Evolutionary conservation across 1,140 invertebrate genomes (phyloP), one percentile per base, ranked within the genome.

Genomic region (Antheraea mylitta): DNA sequence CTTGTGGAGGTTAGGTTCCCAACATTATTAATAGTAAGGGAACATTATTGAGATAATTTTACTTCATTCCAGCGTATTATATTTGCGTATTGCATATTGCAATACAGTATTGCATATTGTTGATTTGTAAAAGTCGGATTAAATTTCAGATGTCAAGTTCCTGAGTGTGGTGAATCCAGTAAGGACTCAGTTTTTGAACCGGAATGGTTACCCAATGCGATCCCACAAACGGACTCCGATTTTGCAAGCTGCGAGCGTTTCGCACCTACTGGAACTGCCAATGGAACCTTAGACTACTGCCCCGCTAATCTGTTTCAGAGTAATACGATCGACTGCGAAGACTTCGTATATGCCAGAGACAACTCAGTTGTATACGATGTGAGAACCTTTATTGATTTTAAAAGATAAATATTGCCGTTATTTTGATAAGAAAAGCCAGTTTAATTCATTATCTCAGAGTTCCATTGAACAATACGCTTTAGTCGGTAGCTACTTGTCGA

Each of bases 331-430:
- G 58, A 65, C 0, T 91, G 90, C 61, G 86, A 92, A 5, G 75
- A 64, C 8, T 91, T 75, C 37, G 83, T 92, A 0, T 91, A 90
- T 38, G 83, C 76, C 5, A 79, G 81, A 48, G 79, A 84, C 7
- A 82, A 91, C 22, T 86, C 90, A 2, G 83, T 87, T 8, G 89
- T 91, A 0, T 90, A 89, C 70, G 91, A 92, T 48, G 91, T 92
- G 61, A 80, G 58, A 59, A 59, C 16, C 37, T 38, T 38, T 38
- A 9, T 9, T 38, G n/a, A n/a, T n/a, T n/a, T n/a, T n/a, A n/a
- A n/a, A n/a, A n/a, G n/a, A n/a, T n/a, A n/a, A n/a, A n/a, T n/a
- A n/a, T n/a, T n/a, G n/a, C n/a, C n/a, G n/a, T n/a, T n/a, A n/a
- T n/a, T n/a, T n/a, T n/a, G n/a, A n/a, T n/a, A n/a, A n/a, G n/a